Evolutionary conservation across 2,888 invertebrate species (phyloP).

Genomic region (Cistogaster globosa): DNA sequence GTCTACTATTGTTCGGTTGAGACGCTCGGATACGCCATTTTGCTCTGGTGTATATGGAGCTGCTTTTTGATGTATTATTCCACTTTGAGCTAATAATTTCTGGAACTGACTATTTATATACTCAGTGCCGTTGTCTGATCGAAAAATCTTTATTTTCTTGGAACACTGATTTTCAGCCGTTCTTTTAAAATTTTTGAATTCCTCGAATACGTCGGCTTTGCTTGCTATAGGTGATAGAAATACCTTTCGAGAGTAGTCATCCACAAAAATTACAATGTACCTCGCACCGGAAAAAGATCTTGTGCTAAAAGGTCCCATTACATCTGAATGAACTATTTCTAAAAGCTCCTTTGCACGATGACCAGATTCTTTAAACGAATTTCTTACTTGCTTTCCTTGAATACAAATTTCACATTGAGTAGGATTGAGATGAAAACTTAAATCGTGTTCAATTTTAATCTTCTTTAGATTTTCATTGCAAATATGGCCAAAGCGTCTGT

Average conservation of each 20-base stretch:
- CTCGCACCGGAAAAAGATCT: slow-evolving; percentile 75
- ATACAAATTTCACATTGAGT: slow-evolving; percentile 71
- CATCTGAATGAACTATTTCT: slow-evolving; percentile 78
- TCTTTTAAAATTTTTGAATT: slow-evolving; percentile 70
- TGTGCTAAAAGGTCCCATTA: slow-evolving; percentile 79
- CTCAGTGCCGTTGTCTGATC: too few species aligned
- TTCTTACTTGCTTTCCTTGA: slow-evolving; percentile 73
- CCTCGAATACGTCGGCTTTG: slow-evolving; percentile 44
- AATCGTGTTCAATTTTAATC: slow-evolving; percentile 27
- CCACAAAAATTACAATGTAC: slow-evolving; percentile 79
- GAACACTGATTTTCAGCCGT: slow-evolving; percentile 36
- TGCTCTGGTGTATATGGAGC: slow-evolving; percentile 53
- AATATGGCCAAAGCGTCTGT: slow-evolving; percentile 62
- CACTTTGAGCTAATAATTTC: background rate
- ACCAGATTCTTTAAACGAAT: slow-evolving; percentile 9
- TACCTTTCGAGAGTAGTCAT: slow-evolving; percentile 75
- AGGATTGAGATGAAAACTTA: too few species aligned
- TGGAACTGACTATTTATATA: too few species aligned
- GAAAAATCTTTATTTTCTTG: too few species aligned
- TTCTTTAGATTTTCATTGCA: slow-evolving; percentile 63
- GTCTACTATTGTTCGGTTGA: slow-evolving; percentile 72
- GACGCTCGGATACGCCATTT: slow-evolving; percentile 59
- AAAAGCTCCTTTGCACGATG: slow-evolving; percentile 72
- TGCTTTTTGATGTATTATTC: slow-evolving; percentile 35
- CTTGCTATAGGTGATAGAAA: slow-evolving; percentile 64